Conservation (phyloP, 2,888 invertebrate genomes). For the Cheilosia vulpina region DNA sequence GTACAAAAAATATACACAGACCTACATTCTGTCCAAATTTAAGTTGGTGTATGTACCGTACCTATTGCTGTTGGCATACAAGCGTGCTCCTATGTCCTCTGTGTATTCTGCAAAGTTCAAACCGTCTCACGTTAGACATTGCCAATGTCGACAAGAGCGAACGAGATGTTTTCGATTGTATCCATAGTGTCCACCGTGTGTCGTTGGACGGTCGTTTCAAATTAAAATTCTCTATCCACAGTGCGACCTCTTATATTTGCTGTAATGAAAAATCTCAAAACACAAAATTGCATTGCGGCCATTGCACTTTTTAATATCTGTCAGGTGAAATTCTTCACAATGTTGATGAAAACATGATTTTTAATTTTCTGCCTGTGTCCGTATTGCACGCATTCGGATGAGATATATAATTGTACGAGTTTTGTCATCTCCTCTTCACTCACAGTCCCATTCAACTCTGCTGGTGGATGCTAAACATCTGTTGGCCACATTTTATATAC, state of each 20-base stretch:
- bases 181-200: too few relatives aligned
- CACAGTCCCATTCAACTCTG: constrained; percentile 20
- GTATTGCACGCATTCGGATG: constrained; percentile 54
- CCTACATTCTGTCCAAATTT: too few relatives aligned
- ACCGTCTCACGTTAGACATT: too few relatives aligned
- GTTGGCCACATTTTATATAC: constrained; percentile 60
- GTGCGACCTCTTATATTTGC: neutral
- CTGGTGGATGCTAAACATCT: constrained; percentile 56
- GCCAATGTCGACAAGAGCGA: too few relatives aligned
- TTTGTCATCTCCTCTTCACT: constrained; percentile 45
- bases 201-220: neutral
- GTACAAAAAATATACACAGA: too few relatives aligned
- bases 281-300: constrained; percentile 25
- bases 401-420: constrained; percentile 49
- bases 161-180: too few relatives aligned
- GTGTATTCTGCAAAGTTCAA: too few relatives aligned
- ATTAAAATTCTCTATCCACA: neutral
- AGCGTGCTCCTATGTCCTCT: too few relatives aligned
- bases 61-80: too few relatives aligned
- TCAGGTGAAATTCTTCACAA: constrained; percentile 9
- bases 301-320: constrained; percentile 26
- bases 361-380: constrained; percentile 29
- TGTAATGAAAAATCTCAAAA: constrained; percentile 43
- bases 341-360: constrained; percentile 12
- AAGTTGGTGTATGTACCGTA: too few relatives aligned